phyloP scores from a whole-genome alignment of 2,888 invertebrate species.

The Plebejus melissa region DNA sequence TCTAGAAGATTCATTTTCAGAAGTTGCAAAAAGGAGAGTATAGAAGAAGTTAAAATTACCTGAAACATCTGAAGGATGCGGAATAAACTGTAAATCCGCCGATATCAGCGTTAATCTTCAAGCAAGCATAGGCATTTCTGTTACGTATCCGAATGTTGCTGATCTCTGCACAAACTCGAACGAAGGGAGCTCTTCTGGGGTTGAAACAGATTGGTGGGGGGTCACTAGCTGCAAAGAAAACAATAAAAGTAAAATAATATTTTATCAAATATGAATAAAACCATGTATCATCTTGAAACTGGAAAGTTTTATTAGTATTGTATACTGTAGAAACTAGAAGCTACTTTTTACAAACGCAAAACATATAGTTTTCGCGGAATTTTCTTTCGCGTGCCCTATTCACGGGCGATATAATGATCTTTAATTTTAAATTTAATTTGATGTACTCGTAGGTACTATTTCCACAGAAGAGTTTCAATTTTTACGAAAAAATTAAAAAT shows the following conservation, averaged over 20 bases:
- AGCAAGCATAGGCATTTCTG: slow-evolving; percentile 87
- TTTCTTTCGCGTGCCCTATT: too few species aligned
- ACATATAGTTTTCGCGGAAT: too few species aligned
- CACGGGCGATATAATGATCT: too few species aligned
- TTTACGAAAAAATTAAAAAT: too few species aligned
- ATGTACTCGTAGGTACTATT: too few species aligned
- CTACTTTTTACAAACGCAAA: too few species aligned
- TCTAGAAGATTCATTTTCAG: not conserved
- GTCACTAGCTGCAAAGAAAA: slow-evolving; percentile 81
- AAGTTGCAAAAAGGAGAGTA: not conserved
- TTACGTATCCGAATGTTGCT: slow-evolving; percentile 89
- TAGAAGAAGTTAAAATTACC: slow-evolving; percentile 46
- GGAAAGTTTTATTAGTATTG: too few species aligned
- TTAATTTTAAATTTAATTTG: too few species aligned
- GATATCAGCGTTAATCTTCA: slow-evolving; percentile 85
- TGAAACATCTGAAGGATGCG: slow-evolving; percentile 74
- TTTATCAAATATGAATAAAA: too few species aligned
- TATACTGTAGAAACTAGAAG: too few species aligned
- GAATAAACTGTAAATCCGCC: slow-evolving; percentile 79
- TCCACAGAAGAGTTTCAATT: too few species aligned
- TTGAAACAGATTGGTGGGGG: slow-evolving; percentile 85
- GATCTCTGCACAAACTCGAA: slow-evolving; percentile 86
- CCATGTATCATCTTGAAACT: too few species aligned
- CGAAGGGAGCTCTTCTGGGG: slow-evolving; percentile 83
- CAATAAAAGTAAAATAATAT: not conserved